Conservation (phyloP, 2,113 vertebrate species). For the Sinosuthora webbiana region DNA sequence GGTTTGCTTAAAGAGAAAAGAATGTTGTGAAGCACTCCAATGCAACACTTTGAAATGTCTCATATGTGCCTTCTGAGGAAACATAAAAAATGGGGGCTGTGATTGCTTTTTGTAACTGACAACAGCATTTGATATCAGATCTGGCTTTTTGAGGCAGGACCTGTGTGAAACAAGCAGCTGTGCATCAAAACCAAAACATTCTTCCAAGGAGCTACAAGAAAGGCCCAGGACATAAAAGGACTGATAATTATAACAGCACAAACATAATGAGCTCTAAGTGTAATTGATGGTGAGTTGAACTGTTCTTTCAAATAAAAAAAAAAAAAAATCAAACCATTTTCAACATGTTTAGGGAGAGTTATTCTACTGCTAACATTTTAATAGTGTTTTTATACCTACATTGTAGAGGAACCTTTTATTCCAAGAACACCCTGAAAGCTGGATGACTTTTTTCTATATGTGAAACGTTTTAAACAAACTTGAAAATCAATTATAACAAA, state of each 20-base stretch:
- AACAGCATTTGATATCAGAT: not conserved
- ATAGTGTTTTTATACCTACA: not conserved
- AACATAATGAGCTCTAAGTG: slow-evolving; percentile 19
- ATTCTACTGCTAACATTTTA: slow-evolving; percentile 17
- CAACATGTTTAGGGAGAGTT: not conserved
- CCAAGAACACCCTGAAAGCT: not conserved
- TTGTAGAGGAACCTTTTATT: not conserved
- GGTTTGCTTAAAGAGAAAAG: not conserved
- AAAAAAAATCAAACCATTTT: not conserved
- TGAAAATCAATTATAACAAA: slow-evolving; percentile 51
- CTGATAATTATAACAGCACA: slow-evolving; percentile 49
- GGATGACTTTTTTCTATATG: slow-evolving; percentile 48
- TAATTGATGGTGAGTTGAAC: slow-evolving; percentile 20
- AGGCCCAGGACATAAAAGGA: slow-evolving; percentile 46
- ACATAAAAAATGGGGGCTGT: not conserved
- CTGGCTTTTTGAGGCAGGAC: slow-evolving; percentile 9
- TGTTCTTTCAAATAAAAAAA: not conserved
- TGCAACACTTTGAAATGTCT: slow-evolving; percentile 19
- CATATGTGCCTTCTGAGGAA: not conserved
- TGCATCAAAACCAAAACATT: slow-evolving; percentile 35
- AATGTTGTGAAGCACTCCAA: not conserved
- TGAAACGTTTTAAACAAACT: slow-evolving; percentile 55
- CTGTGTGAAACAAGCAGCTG: slow-evolving; percentile 44
- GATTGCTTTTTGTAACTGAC: not conserved
- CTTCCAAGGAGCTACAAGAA: slow-evolving; percentile 47